Conservation (phyloP, 1,140 invertebrate genomes). For the Atta colombica region DNA sequence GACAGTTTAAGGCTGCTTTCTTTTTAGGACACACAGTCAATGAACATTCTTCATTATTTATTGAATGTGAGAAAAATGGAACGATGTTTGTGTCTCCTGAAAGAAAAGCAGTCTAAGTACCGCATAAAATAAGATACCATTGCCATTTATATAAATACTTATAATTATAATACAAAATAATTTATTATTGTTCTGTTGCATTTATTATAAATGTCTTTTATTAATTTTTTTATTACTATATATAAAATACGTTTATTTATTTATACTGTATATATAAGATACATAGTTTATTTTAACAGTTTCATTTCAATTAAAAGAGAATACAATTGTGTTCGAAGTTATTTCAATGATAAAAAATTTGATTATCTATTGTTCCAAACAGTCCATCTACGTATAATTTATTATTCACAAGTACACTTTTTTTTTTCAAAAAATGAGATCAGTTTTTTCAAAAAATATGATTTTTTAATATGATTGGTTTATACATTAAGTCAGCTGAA, state of each 20-base stretch:
- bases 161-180: background rate
- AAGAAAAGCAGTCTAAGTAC: background rate
- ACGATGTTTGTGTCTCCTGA: too few species aligned
- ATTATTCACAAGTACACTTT: background rate
- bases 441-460: too few species aligned
- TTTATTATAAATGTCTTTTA: slow-evolving; percentile 2
- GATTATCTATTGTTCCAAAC: background rate
- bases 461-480: too few species aligned
- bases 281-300: background rate
- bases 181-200: background rate
- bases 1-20: background rate
- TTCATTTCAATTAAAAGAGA: background rate
- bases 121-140: background rate
- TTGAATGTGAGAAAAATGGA: too few species aligned
- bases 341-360: background rate
- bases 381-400: background rate
- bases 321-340: too few species aligned
- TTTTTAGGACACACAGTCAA: too few species aligned
- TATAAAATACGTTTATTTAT: background rate
- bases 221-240: background rate
- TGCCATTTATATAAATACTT: background rate
- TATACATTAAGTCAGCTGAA: too few species aligned
- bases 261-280: background rate
- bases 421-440: background rate
- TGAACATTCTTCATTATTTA: too few species aligned